Percentiles rank a stretch among this genome's conserved stretches.
These are phyloP conservation scores for Brachypodius melanocephalos DNA, from an alignment of 2,113 vertebrate genomes.

Conservation along the genomic window DNA sequence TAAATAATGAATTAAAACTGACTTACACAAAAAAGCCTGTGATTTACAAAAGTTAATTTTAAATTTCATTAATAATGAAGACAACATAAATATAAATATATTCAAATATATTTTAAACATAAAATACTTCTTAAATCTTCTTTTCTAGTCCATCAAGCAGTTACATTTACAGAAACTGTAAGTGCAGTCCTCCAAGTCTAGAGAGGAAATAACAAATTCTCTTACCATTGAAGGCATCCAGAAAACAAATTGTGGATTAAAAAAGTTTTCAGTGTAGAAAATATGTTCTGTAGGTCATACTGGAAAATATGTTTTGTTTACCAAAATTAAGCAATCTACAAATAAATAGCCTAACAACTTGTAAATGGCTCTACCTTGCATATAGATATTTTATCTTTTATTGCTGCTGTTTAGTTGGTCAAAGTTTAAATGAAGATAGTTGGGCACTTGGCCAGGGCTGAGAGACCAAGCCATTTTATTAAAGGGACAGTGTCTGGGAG, in stretches of 20 bases:
- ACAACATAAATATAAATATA: background rate
- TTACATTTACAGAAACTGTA: background rate
- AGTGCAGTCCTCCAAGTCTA: background rate
- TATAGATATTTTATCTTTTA: constrained; percentile 26
- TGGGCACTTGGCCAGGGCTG: constrained; percentile 65
- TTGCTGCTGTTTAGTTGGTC: constrained; percentile 25
- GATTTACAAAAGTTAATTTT: background rate
- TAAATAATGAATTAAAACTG: background rate
- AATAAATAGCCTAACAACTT: constrained; percentile 6
- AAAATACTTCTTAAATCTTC: background rate
- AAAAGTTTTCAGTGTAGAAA: background rate
- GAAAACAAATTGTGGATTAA: background rate
- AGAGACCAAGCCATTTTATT: constrained; percentile 37
- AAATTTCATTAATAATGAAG: background rate
- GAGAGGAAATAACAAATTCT: background rate
- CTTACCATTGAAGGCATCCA: constrained; percentile 60
- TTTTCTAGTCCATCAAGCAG: background rate
- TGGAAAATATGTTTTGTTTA: background rate
- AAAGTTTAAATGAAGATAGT: constrained; percentile 46
- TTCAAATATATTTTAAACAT: background rate
- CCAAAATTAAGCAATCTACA: background rate
- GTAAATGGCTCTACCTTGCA: constrained; percentile 16
- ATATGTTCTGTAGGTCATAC: background rate
- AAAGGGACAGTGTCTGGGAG: constrained; percentile 57
- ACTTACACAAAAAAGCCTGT: background rate